Percentiles rank a stretch among this genome's conserved stretches.
Evolutionary conservation across 2,113 vertebrate genomes (phyloP).

Genomic region (Girardinichthys multiradiatus): DNA sequence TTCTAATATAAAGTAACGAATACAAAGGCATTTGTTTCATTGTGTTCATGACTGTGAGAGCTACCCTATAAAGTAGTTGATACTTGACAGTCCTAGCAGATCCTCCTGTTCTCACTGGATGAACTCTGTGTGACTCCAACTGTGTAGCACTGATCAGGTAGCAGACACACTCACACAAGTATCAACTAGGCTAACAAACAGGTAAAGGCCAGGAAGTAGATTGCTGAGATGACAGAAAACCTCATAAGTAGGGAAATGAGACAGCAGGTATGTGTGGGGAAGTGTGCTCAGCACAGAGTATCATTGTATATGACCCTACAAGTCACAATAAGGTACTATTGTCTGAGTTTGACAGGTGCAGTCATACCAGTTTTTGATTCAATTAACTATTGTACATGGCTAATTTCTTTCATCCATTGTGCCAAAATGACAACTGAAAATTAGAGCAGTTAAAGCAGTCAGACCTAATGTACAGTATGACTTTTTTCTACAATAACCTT

Average conservation of each 20-base stretch:
- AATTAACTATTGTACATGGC: conserved; percentile 36
- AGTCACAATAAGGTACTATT: background rate
- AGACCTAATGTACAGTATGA: background rate
- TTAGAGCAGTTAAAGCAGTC: background rate
- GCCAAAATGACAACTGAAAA: conserved; percentile 3
- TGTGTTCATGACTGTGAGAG: conserved; percentile 3
- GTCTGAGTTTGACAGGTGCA: conserved; percentile 37
- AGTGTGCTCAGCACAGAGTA: conserved; percentile 1
- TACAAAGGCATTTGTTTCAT: conserved; percentile 53
- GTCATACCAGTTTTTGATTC: conserved; percentile 47
- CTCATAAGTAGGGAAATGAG: conserved; percentile 17
- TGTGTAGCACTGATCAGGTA: conserved; percentile 48
- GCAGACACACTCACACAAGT: conserved; percentile 25
- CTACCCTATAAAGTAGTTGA: conserved; percentile 62
- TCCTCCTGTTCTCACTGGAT: conserved; percentile 61
- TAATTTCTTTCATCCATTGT: conserved; percentile 13
- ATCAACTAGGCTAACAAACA: conserved; percentile 36
- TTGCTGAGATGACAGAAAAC: conserved; percentile 34
- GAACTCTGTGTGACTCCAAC: conserved; percentile 71
- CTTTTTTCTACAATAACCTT: background rate
- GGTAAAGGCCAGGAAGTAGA: conserved; percentile 56
- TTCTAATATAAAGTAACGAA: conserved; percentile 19
- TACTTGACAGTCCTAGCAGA: conserved; percentile 70
- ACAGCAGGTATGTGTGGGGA: background rate
- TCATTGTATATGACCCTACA: conserved; percentile 4